Base-by-base conservation (phyloP, 2,113 vertebrate genomes). In the Todiramphus saurophagus region DNA sequence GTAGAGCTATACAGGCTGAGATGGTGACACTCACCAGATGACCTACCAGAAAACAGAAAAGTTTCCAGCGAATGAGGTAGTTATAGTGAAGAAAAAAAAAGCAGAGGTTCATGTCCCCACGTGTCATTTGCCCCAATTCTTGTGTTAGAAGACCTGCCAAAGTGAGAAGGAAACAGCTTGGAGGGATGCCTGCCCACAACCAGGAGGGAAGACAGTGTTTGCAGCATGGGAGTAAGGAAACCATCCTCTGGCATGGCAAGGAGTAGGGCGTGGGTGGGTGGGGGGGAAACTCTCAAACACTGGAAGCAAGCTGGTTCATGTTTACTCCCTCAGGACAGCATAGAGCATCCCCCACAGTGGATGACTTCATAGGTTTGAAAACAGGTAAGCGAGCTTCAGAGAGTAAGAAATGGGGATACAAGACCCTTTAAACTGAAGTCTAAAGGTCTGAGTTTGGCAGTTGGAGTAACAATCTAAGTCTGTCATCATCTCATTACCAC, bases 361-460 rank as follows among this genome's bases (percentile, higher is more conserved):
- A 90, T 90, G 87, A 91, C 12, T 96, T 92, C 73, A 94, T 46
- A 63, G 60, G 39, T 90, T 75, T 92, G 62, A 90, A 94, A 94
- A 17, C 3, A 67, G 41, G 55, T 33, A 86, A 83, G 66, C 1
- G 2, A 76, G 68, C 55, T 85, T 74, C 84, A 80, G 67, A 44
- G 24, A 70, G 59, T 0, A 77, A 30, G 59, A 95, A 93, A 92
- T 1, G 2, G 44, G 31, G 16, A 74, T 68, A 63, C 6, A 41
- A 83, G 76, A 83, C 37, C 51, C 72, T 77, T 76, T 83, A 69
- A 84, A 64, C 20, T 41, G 28, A 75, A 58, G 8, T 64, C 14
- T 68, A 46, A 92, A 89, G 16, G 11, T 51, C 35, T 81, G 37
- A 70, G 48, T 82, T 81, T 51, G 64, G 27, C 20, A 46, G 69